Conservation (phyloP, 2,888 invertebrate genomes). For the Epicampocera succincta region DNA sequence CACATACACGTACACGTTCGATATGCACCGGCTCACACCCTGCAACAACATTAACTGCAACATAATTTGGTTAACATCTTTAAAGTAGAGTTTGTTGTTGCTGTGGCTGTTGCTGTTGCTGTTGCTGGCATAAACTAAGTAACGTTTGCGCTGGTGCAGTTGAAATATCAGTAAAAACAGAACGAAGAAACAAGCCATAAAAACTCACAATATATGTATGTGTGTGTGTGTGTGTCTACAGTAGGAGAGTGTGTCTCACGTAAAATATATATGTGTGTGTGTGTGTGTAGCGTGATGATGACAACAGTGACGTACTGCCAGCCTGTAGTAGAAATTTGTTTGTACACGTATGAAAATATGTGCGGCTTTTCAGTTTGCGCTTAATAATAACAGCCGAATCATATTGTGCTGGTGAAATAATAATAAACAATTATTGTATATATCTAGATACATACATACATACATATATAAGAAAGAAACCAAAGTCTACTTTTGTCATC, state of each 20-base stretch:
- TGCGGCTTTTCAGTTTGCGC: conserved; percentile 54
- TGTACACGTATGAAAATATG: conserved; percentile 40
- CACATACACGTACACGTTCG: neutral
- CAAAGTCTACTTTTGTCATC: conserved; percentile 62
- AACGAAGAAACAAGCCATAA: neutral
- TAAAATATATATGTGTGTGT: conserved; percentile 19
- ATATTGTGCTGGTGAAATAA: conserved; percentile 21
- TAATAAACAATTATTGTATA: neutral
- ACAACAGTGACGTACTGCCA: conserved; percentile 50
- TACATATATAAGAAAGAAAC: conserved; percentile 31
- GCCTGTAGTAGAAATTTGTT: conserved; percentile 22
- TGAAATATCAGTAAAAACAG: neutral
- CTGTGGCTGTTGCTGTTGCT: conserved; percentile 3
- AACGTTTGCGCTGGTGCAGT: conserved; percentile 51
- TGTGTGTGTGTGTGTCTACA: no score
- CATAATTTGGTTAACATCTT: conserved; percentile 11
- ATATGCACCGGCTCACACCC: conserved; percentile 25
- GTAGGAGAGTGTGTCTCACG: conserved; percentile 24
- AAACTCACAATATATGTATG: conserved; percentile 31
- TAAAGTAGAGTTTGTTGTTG: no score
- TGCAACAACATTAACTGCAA: conserved; percentile 7
- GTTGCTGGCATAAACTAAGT: conserved; percentile 4
- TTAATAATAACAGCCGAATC: conserved; percentile 44
- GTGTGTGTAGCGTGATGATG: conserved; percentile 17
- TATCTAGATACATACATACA: no score